Conservation (phyloP, 2,113 vertebrate species). For the Phoenicopterus ruber region DNA sequence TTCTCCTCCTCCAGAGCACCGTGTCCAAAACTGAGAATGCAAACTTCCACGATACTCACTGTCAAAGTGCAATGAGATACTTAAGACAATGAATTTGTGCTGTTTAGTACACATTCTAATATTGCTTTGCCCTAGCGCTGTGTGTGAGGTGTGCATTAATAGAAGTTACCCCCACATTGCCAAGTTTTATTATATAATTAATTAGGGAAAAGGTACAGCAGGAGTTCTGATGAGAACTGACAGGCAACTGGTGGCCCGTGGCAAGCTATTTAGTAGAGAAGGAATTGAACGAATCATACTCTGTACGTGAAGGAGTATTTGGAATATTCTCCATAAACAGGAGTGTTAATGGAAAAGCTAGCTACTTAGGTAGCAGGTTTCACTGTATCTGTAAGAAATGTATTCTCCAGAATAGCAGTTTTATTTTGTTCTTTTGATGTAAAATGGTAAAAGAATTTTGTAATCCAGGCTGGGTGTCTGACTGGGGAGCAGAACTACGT, state of each 20-base stretch:
- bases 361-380: background rate
- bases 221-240: background rate
- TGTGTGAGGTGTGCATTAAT: background rate
- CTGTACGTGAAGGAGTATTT: background rate
- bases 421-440: background rate
- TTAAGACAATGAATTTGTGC: background rate
- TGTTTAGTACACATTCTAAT: background rate
- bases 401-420: background rate
- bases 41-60: background rate
- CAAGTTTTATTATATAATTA: background rate
- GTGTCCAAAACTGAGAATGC: background rate
- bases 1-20: background rate
- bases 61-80: background rate
- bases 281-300: background rate
- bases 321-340: background rate
- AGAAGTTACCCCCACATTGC: background rate
- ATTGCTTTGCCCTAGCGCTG: background rate
- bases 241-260: fast-evolving
- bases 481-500: background rate
- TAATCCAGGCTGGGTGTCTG: background rate
- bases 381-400: background rate
- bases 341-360: background rate
- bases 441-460: background rate
- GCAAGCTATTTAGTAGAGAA: background rate
- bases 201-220: background rate